Conservation (phyloP, 2,888 invertebrate species). For the Pteria penguin region DNA sequence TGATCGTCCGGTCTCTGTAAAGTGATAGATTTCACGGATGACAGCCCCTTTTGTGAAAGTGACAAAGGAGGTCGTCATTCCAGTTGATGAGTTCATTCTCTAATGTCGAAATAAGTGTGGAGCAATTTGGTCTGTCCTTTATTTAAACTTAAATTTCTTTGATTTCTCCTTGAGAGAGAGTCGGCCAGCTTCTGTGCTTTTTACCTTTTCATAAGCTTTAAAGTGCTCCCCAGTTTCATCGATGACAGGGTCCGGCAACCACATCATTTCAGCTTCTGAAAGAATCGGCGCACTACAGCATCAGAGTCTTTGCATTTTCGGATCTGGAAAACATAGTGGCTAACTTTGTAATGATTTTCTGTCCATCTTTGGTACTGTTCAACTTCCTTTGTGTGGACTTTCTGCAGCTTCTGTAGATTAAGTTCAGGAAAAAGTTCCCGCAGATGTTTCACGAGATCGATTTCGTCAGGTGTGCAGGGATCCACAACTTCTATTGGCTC, state of each 20-base stretch:
- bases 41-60: neutral
- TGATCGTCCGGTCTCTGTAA: neutral
- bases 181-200: too few species aligned
- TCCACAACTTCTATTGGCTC: neutral
- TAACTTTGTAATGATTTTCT: neutral
- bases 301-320: too few species aligned
- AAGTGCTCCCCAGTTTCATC: neutral
- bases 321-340: neutral
- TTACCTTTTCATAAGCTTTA: neutral
- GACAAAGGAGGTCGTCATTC: neutral
- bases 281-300: too few species aligned
- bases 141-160: too few species aligned
- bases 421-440: constrained; percentile 17
- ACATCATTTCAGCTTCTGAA: too few species aligned
- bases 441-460: neutral
- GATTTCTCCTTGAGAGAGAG: too few species aligned
- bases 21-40: neutral
- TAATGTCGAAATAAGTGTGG: neutral
- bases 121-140: neutral
- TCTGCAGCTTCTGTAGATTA: constrained; percentile 4
- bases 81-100: neutral
- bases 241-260: neutral
- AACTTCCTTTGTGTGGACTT: constrained; percentile 3
- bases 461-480: constrained; percentile 1
- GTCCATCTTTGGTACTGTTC: constrained; percentile 6